Conservation (phyloP, 2,797 vertebrate genomes). For the Acrossocheilus fasciatus region DNA sequence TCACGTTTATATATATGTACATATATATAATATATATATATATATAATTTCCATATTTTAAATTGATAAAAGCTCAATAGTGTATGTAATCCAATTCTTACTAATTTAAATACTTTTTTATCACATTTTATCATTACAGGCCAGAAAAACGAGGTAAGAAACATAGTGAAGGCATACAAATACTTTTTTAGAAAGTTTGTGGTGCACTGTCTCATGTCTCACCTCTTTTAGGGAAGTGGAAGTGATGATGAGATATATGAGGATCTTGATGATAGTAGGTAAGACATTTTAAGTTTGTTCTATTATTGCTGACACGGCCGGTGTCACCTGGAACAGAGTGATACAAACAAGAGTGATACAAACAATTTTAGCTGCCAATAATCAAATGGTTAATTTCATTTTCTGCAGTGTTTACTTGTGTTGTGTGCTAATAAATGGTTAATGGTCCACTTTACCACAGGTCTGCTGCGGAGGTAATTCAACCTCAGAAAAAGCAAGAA, state of each 20-base stretch:
- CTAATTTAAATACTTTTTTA: conserved; percentile 21
- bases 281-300: conserved; percentile 53
- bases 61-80: not conserved
- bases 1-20: too few relatives aligned
- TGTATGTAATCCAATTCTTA: not conserved
- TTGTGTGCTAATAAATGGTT: not conserved
- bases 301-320: conserved; percentile 10
- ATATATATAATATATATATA: too few relatives aligned
- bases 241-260: conserved; percentile 89
- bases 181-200: not conserved
- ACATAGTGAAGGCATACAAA: not conserved
- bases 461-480: conserved; percentile 69
- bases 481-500: conserved; percentile 80
- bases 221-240: conserved; percentile 70
- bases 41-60: not conserved
- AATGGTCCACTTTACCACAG: conserved; percentile 49
- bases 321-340: conserved; percentile 11
- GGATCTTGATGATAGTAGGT: conserved; percentile 87
- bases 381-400: not conserved
- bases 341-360: not conserved
- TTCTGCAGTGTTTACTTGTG: not conserved
- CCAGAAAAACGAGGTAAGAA: conserved; percentile 74
- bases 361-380: not conserved
- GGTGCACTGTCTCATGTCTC: not conserved
- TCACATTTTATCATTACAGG: conserved; percentile 61